These are phyloP conservation scores for Dasypolia templi DNA, from an alignment of 2,888 invertebrate genomes.

Conservation along the genomic window DNA sequence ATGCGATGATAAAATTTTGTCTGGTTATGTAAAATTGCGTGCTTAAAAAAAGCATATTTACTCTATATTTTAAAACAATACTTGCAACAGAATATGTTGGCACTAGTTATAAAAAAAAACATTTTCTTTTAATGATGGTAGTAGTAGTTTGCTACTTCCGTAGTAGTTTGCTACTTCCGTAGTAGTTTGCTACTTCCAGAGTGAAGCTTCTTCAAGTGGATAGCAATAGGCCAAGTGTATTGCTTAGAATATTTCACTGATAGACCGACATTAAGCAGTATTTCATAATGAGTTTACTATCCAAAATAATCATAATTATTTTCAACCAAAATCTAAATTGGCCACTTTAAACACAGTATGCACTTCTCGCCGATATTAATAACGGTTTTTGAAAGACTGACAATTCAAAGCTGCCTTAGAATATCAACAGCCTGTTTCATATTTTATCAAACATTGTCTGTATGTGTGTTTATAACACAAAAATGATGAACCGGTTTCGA, in stretches of 20 bases:
- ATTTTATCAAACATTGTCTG: constrained; percentile 25
- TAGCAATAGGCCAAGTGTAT: neutral
- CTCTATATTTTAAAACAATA: neutral
- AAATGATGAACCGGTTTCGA: constrained; percentile 54
- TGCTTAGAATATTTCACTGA: constrained; percentile 9
- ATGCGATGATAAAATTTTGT: constrained; percentile 3
- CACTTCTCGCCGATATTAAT: constrained; percentile 29
- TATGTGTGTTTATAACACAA: constrained; percentile 42
- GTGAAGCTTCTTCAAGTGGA: neutral
- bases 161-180: neutral
- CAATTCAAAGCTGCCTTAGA: constrained; percentile 62
- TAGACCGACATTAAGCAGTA: neutral
- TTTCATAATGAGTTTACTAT: neutral
- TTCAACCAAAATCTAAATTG: constrained; percentile 5
- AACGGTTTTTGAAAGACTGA: constrained; percentile 66
- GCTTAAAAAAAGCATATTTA: neutral
- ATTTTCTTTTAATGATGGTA: too few relatives aligned
- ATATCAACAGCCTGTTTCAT: constrained; percentile 36
- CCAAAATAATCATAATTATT: constrained; percentile 11
- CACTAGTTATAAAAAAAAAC: neutral
- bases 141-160: neutral
- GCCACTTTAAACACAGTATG: constrained; percentile 31
- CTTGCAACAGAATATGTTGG: neutral
- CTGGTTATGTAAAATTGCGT: neutral
- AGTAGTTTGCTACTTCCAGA: neutral